A percentile compares a stretch with the other conserved stretches of the same genome.
phyloP scores from a whole-genome alignment of 1,140 invertebrate species.

The Bombyx mori region DNA sequence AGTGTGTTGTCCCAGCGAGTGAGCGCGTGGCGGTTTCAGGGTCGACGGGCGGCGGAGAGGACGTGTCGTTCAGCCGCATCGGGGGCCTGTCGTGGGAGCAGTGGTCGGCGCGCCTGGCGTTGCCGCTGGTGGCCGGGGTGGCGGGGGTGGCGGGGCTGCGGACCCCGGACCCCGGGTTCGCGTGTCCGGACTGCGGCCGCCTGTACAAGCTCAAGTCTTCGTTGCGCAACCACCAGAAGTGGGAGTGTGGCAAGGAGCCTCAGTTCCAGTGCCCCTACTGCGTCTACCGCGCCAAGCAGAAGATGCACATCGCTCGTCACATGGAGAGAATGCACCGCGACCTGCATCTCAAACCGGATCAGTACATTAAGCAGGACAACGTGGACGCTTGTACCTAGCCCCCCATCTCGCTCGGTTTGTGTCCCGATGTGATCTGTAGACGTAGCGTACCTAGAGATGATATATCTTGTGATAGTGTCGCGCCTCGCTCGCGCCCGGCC shows the following conservation, averaged over 20 bases:
- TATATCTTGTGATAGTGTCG: neutral
- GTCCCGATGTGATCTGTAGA: no score
- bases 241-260: constrained; percentile 89
- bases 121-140: constrained; percentile 66
- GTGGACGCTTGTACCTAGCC: constrained; percentile 68
- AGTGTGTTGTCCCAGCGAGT: constrained; percentile 13
- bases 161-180: constrained; percentile 74
- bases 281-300: constrained; percentile 86
- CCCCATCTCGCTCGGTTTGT: neutral
- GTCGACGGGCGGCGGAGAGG: constrained; percentile 52
- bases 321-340: constrained; percentile 91
- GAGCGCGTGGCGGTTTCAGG: constrained; percentile 24
- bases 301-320: constrained; percentile 89
- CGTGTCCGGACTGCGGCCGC: constrained; percentile 83
- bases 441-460: neutral
- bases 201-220: constrained; percentile 89
- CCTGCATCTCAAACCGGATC: constrained; percentile 70
- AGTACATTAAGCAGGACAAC: constrained; percentile 64
- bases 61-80: constrained; percentile 78
- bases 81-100: constrained; percentile 78
- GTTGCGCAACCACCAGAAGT: constrained; percentile 87
- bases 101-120: constrained; percentile 73
- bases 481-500: neutral
- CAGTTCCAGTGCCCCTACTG: constrained; percentile 88
- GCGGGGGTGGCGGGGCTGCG: constrained; percentile 43